Evolutionary conservation across 2,888 invertebrate genomes (phyloP).

Genomic region (Sisyra nigra): DNA sequence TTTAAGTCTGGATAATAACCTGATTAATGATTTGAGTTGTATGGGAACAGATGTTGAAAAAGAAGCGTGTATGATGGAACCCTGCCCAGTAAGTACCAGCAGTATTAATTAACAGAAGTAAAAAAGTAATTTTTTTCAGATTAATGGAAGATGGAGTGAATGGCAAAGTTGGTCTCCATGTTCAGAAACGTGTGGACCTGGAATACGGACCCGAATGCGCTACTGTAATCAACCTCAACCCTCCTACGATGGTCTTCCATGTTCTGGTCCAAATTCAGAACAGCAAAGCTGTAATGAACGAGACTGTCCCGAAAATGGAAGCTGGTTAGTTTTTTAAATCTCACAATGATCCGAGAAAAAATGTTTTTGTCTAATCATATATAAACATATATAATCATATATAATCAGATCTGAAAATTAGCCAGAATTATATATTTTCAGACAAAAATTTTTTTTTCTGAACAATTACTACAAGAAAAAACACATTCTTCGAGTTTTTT

Average conservation of each 20-base stretch:
- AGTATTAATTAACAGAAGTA: constrained; percentile 2
- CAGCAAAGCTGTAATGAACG: constrained; percentile 24
- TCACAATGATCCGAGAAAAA: no score
- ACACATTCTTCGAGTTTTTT: no score
- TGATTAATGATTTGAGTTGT: constrained; percentile 10
- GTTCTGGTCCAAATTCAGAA: constrained; percentile 23
- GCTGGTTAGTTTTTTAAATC: constrained; percentile 18
- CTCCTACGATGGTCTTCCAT: constrained; percentile 24
- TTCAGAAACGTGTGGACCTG: constrained; percentile 26
- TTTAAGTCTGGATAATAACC: constrained; percentile 17
- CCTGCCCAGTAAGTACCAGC: constrained; percentile 27
- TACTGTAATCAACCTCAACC: constrained; percentile 27
- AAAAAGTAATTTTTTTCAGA: constrained; percentile 11
- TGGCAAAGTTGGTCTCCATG: constrained; percentile 30
- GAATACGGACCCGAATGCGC: constrained; percentile 23
- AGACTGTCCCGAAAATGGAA: constrained; percentile 29
- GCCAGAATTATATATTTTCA: not conserved
- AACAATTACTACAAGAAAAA: no score
- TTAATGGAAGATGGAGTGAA: constrained; percentile 24
- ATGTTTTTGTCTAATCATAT: no score
- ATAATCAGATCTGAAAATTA: no score
- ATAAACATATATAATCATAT: no score
- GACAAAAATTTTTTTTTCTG: no score
- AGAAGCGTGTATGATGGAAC: constrained; percentile 30
- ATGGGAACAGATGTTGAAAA: constrained; percentile 23